Evolutionary conservation across 2,888 invertebrate genomes (phyloP).

Genomic region (Sipunculus nudus): DNA sequence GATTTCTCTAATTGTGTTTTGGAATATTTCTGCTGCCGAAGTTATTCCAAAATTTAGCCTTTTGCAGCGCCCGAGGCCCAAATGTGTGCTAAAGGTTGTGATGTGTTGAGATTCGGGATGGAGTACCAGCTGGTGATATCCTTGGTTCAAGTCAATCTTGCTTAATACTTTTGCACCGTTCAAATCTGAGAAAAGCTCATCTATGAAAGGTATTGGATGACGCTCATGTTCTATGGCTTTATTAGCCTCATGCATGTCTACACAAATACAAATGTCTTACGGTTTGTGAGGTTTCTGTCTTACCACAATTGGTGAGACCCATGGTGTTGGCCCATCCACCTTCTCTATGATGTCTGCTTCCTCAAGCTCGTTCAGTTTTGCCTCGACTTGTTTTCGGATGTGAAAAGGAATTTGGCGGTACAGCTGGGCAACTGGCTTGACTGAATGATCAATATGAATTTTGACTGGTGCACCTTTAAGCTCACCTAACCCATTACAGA

Average conservation of each 20-base stretch:
- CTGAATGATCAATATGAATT: neutral
- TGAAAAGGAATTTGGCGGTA: too few relatives aligned
- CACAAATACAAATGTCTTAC: conserved; percentile 24
- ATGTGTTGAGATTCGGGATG: conserved; percentile 30
- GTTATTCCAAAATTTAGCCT: conserved; percentile 25
- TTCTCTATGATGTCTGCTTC: conserved; percentile 31
- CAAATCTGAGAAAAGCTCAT: conserved; percentile 30
- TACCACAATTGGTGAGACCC: conserved; percentile 29
- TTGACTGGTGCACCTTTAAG: conserved; percentile 1
- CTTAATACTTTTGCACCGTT: conserved; percentile 25
- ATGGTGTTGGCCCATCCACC: conserved; percentile 25
- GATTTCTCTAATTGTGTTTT: conserved; percentile 10
- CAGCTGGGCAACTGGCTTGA: too few relatives aligned
- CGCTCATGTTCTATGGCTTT: conserved; percentile 22
- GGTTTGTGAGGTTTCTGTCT: conserved; percentile 17
- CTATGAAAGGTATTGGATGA: conserved; percentile 29
- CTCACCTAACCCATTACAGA: neutral
- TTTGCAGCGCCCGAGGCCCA: conserved; percentile 29
- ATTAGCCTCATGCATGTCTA: conserved; percentile 29
- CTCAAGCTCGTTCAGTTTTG: conserved; percentile 20
- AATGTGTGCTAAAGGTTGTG: conserved; percentile 38
- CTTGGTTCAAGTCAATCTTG: conserved; percentile 21
- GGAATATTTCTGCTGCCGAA: conserved; percentile 17
- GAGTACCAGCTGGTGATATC: conserved; percentile 22
- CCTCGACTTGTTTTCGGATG: conserved; percentile 5